Percentiles rank a stretch among this genome's conserved stretches.
These are phyloP conservation scores for Hylomyscus alleni DNA, from an alignment of 2,797 vertebrate species.

Conservation along the genomic window DNA sequence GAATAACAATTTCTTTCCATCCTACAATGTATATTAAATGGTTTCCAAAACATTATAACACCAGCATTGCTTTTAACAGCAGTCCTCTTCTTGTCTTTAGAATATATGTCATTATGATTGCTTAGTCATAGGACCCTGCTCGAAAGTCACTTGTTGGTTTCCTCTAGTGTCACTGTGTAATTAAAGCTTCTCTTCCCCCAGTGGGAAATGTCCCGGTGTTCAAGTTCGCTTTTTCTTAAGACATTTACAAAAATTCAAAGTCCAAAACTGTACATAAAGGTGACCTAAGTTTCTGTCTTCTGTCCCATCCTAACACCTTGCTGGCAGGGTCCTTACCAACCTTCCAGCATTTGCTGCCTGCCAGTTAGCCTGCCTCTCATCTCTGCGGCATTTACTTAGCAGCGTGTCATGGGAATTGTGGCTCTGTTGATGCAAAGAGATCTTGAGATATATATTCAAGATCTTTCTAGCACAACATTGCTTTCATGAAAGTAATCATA, in stretches of 20 bases:
- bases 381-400: background rate
- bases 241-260: constrained; percentile 50
- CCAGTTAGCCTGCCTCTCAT: background rate
- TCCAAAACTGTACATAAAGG: background rate
- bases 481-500: constrained; percentile 6
- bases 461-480: constrained; percentile 3
- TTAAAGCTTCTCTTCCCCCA: background rate
- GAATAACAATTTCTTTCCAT: constrained; percentile 32
- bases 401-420: background rate
- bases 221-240: constrained; percentile 40
- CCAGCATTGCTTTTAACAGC: background rate
- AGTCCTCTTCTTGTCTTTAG: constrained; percentile 33
- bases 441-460: background rate
- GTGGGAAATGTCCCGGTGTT: background rate
- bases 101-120: background rate
- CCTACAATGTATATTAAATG: background rate
- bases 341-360: constrained; percentile 28
- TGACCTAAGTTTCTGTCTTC: background rate
- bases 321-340: background rate
- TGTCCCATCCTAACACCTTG: background rate
- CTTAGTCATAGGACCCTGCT: background rate
- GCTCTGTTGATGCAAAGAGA: background rate
- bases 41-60: constrained; percentile 42
- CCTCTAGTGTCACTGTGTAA: background rate
- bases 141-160: background rate